These are phyloP conservation scores for Drosophila mulleri DNA, from an alignment of 2,888 invertebrate genomes.

Conservation along the genomic window DNA sequence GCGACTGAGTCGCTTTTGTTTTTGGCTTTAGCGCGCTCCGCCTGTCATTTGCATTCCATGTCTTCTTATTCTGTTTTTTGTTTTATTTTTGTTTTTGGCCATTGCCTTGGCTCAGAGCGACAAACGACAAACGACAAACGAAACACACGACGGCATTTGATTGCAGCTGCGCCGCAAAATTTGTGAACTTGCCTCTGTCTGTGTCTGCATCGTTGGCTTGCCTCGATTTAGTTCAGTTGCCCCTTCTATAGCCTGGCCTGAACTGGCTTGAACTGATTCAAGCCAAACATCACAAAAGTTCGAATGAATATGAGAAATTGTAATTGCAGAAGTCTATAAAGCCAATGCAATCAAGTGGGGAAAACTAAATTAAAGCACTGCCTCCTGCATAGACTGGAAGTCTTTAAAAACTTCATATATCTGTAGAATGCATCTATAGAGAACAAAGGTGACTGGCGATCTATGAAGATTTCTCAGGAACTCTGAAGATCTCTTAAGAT, in stretches of 20 bases:
- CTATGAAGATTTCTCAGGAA: too few relatives aligned
- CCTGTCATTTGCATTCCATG: constrained; percentile 42
- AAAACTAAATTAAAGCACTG: too few relatives aligned
- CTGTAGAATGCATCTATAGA: neutral
- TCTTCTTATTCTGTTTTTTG: constrained; percentile 1
- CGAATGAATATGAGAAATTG: neutral
- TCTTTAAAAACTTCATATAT: too few relatives aligned
- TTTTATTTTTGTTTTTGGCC: constrained; percentile 3
- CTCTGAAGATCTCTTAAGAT: too few relatives aligned
- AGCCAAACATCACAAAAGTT: neutral
- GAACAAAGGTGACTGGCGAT: neutral
- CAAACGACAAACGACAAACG: constrained; percentile 10
- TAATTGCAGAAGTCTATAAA: too few relatives aligned
- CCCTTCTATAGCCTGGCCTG: neutral
- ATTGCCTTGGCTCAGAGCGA: constrained; percentile 9
- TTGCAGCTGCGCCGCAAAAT: constrained; percentile 20
- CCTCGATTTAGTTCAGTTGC: constrained; percentile 2
- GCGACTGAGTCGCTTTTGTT: constrained; percentile 24
- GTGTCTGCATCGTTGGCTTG: constrained; percentile 58
- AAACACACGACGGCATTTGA: constrained; percentile 7
- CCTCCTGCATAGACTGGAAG: too few relatives aligned
- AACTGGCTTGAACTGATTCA: neutral
- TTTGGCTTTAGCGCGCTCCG: constrained; percentile 20
- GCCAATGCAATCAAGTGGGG: too few relatives aligned
- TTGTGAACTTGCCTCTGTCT: constrained; percentile 29